Percentiles rank a stretch among this genome's conserved stretches.
Evolutionary conservation across 2,113 vertebrate genomes (phyloP).

Genomic region (Rattus rattus): DNA sequence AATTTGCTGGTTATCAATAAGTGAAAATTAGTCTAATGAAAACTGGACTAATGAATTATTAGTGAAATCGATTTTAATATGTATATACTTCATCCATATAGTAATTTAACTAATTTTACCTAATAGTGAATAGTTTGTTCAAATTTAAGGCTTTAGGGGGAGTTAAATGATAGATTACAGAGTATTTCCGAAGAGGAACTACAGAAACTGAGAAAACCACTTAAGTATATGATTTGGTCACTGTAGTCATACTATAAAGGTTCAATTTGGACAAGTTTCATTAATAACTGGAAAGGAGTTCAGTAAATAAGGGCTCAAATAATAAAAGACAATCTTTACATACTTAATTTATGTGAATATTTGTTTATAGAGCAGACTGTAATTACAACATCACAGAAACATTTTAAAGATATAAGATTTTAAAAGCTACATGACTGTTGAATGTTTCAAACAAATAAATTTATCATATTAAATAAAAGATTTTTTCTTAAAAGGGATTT

Average conservation of each 20-base stretch:
- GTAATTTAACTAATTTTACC: background rate
- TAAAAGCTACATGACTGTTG: no score
- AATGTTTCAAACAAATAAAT: no score
- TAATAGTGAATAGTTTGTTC: background rate
- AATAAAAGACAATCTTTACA: no score
- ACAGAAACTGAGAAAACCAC: background rate
- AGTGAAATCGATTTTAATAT: background rate
- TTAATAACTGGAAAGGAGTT: background rate
- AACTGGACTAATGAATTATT: background rate
- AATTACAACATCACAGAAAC: no score
- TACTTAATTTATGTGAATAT: no score
- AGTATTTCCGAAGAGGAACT: no score
- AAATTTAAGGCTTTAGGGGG: slow-evolving; percentile 3
- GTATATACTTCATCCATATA: background rate
- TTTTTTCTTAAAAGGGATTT: no score
- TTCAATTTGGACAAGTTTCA: background rate
- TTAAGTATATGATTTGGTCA: background rate
- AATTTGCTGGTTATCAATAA: background rate
- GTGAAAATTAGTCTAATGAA: background rate
- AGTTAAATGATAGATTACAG: no score
- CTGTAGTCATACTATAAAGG: background rate
- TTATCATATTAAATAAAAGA: no score
- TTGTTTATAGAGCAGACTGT: no score
- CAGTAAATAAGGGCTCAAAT: background rate
- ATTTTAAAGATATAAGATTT: no score